Conservation (phyloP, 2,113 vertebrate species). For the Ahaetulla prasina region DNA sequence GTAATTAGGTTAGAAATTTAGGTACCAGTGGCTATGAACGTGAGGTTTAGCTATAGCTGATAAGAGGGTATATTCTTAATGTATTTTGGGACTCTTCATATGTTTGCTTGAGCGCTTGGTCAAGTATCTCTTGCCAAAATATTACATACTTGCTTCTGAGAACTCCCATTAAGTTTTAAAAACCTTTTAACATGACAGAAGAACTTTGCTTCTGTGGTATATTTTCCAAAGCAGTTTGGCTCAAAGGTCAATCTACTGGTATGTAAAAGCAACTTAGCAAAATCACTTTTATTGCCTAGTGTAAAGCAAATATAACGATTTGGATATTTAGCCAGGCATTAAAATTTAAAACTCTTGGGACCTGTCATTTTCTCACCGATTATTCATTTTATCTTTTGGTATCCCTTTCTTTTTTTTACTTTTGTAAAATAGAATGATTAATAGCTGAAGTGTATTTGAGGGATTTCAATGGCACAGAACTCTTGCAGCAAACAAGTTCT, state of each 20-base stretch:
- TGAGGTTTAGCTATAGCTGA: neutral
- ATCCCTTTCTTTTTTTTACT: neutral
- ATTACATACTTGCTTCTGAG: slow-evolving; percentile 2
- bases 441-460: neutral
- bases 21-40: neutral
- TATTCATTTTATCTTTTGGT: neutral
- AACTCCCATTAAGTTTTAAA: neutral
- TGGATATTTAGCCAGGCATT: neutral
- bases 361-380: neutral
- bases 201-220: neutral
- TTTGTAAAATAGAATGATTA: slow-evolving; percentile 4
- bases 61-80: neutral
- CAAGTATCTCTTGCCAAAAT: slow-evolving; percentile 11
- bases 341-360: neutral
- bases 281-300: neutral
- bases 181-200: neutral
- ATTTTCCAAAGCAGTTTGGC: neutral
- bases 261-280: slow-evolving; percentile 30
- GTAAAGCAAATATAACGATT: neutral
- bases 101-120: slow-evolving; percentile 11
- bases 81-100: neutral
- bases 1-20: neutral
- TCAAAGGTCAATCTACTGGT: neutral
- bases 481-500: neutral
- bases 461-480: slow-evolving; percentile 2